Conservation (phyloP, 2,888 invertebrate genomes). For the Leptopilina myrica region DNA sequence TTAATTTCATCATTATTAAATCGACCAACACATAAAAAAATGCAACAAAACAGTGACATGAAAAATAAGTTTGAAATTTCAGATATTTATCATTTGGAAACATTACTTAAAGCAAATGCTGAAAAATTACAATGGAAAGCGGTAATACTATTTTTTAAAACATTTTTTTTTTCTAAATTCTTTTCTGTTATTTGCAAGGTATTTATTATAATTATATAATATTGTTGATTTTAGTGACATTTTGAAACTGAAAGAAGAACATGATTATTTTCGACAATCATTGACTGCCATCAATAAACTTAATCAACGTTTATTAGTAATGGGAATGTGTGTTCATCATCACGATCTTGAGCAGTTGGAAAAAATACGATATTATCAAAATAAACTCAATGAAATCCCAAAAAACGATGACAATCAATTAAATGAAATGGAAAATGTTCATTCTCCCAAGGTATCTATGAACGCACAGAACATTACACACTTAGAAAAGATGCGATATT, state of each 20-base stretch:
- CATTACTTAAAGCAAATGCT: conserved; percentile 62
- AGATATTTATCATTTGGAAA: conserved; percentile 63
- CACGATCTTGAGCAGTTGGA: conserved; percentile 60
- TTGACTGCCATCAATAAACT: conserved; percentile 58
- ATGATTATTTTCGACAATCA: conserved; percentile 62
- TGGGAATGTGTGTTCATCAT: conserved; percentile 60
- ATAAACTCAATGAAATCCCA: conserved; percentile 32
- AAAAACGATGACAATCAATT: conserved; percentile 40
- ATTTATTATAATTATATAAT: background rate
- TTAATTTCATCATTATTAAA: too few relatives aligned
- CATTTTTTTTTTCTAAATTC: background rate
- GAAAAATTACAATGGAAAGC: conserved; percentile 66
- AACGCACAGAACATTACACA: background rate
- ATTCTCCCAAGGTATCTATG: background rate
- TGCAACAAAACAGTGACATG: background rate
- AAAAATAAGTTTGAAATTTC: conserved; percentile 19
- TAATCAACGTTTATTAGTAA: conserved; percentile 66
- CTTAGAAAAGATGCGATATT: background rate
- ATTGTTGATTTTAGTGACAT: conserved; percentile 62
- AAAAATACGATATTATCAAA: conserved; percentile 2
- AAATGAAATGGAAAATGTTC: background rate
- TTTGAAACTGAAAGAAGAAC: conserved; percentile 66
- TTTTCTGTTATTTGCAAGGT: background rate
- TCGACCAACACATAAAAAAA: too few relatives aligned
- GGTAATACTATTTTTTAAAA: conserved; percentile 51